A percentile compares a stretch with the other conserved stretches of the same genome.
Evolutionary conservation across 2,797 vertebrate species (phyloP).

Genomic region (Enteromius viviparus): DNA sequence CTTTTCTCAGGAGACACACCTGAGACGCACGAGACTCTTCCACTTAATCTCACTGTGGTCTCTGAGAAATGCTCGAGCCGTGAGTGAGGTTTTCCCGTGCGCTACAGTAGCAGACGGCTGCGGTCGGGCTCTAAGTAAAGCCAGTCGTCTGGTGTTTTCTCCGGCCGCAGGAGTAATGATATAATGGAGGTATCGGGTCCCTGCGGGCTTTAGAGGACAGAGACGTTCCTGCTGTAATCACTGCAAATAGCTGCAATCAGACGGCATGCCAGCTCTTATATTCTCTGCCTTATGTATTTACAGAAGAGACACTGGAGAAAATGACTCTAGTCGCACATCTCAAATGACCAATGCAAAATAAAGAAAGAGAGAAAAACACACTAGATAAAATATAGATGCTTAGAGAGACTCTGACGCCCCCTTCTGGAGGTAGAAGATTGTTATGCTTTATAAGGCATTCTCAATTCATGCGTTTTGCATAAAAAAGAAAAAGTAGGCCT

Average conservation of each 20-base stretch:
- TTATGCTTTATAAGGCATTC: too few species aligned
- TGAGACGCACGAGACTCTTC: neutral
- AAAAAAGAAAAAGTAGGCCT: too few species aligned
- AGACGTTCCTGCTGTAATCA: conserved; percentile 52
- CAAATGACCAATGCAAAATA: conserved; percentile 35
- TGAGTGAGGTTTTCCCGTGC: conserved; percentile 49
- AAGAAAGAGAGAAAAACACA: neutral
- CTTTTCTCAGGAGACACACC: neutral
- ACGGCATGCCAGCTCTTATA: conserved; percentile 14
- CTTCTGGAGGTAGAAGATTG: conserved; percentile 64
- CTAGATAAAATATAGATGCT: neutral
- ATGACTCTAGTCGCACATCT: conserved; percentile 40
- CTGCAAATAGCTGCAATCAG: conserved; percentile 52
- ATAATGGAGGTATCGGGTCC: conserved; percentile 64
- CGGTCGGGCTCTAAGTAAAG: conserved; percentile 42
- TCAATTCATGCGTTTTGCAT: too few species aligned
- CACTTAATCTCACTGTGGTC: conserved; percentile 48
- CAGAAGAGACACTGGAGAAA: conserved; percentile 44
- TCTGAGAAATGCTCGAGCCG: conserved; percentile 54
- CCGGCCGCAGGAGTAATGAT: conserved; percentile 58
- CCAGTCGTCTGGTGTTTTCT: conserved; percentile 51
- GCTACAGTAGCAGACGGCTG: conserved; percentile 45
- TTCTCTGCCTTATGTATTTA: conserved; percentile 47
- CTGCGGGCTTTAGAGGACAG: conserved; percentile 54
- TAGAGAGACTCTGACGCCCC: conserved; percentile 76